A percentile compares a stretch with the other conserved stretches of the same genome.
Conservation (phyloP, 2,113 vertebrate species). For the Trogon melanurus region DNA sequence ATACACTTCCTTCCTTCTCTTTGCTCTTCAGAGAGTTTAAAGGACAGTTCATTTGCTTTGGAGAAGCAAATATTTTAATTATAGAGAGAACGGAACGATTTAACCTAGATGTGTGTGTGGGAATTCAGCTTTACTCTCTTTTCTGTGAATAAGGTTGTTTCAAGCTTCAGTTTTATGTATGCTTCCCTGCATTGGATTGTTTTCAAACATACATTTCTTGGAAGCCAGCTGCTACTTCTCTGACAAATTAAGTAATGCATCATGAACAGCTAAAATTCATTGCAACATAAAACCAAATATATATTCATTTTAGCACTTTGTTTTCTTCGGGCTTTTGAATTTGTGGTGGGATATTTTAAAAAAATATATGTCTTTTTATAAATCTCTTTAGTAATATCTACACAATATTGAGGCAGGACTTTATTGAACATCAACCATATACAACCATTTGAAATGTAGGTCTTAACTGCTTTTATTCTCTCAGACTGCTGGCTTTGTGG, state of each 20-base stretch:
- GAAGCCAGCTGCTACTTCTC: background rate
- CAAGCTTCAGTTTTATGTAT: background rate
- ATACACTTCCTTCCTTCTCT: background rate
- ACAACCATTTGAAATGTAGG: constrained; percentile 33
- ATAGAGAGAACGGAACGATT: background rate
- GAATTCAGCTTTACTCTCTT: background rate
- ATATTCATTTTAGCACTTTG: constrained; percentile 54
- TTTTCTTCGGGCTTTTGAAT: constrained; percentile 49
- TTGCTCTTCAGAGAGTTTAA: background rate
- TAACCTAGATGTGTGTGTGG: background rate
- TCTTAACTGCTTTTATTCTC: constrained; percentile 32
- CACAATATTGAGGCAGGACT: constrained; percentile 20
- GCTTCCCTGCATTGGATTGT: background rate
- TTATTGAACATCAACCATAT: constrained; percentile 47
- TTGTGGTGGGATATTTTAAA: constrained; percentile 7
- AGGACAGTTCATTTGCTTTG: background rate
- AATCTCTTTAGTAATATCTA: constrained; percentile 57
- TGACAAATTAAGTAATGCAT: constrained; percentile 53
- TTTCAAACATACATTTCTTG: constrained; percentile 21
- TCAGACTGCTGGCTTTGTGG: constrained; percentile 24
- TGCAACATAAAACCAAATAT: constrained; percentile 59
- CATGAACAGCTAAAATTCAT: constrained; percentile 39
- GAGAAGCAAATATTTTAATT: background rate
- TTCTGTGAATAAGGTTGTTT: background rate
- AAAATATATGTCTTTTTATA: constrained; percentile 31